These are phyloP conservation scores for Barbus barbus DNA, from an alignment of 2,113 vertebrate genomes.

Conservation along the genomic window DNA sequence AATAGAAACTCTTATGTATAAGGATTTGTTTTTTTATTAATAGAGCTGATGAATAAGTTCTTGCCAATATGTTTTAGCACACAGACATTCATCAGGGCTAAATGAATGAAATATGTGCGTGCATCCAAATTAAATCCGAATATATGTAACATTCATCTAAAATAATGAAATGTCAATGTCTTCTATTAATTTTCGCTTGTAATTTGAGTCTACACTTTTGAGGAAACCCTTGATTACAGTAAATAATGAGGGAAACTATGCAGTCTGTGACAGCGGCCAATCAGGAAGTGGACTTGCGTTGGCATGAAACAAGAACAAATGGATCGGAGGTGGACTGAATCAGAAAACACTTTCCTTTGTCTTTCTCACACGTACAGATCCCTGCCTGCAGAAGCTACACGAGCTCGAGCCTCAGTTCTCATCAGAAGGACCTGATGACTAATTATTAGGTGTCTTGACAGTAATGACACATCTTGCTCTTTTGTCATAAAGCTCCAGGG, in stretches of 20 bases:
- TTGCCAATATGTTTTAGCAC: too few species aligned
- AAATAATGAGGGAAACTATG: not conserved
- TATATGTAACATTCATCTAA: not conserved
- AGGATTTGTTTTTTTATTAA: too few species aligned
- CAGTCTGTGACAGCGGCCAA: not conserved
- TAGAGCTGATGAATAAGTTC: not conserved
- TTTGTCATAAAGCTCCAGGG: conserved; percentile 23
- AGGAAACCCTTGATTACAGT: not conserved
- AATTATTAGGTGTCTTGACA: conserved; percentile 34
- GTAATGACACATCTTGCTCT: conserved; percentile 33
- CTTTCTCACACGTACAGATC: conserved; percentile 47
- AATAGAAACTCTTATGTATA: too few species aligned
- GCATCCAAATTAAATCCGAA: not conserved
- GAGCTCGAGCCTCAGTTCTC: not conserved
- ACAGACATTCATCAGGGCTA: not conserved
- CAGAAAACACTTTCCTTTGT: not conserved
- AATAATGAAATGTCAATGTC: not conserved
- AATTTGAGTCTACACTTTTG: too few species aligned
- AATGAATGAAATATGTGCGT: not conserved
- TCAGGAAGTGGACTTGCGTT: not conserved
- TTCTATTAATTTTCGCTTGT: not conserved
- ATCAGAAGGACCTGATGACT: conserved; percentile 33
- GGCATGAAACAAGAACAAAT: not conserved
- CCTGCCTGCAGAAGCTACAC: not conserved
- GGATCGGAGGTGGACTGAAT: not conserved